phyloP scores from a whole-genome alignment of 2,888 invertebrate species.

The Agrochola lychnidis region DNA sequence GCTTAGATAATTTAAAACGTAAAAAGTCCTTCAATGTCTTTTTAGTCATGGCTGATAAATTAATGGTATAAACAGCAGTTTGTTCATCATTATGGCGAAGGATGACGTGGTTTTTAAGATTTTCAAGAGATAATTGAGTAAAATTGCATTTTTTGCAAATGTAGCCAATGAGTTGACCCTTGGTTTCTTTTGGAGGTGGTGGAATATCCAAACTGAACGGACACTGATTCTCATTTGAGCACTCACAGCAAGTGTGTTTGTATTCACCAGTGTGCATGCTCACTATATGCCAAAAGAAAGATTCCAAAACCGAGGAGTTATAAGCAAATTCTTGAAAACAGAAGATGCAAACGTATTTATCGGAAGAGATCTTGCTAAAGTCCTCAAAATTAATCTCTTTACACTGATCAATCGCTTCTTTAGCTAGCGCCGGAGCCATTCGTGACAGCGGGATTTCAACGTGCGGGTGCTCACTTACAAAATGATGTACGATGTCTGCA shows the following conservation, averaged over 20 bases:
- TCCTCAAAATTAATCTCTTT: constrained; percentile 81
- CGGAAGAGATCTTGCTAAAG: constrained; percentile 78
- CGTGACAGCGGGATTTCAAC: constrained; percentile 92
- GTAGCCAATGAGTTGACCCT: constrained; percentile 89
- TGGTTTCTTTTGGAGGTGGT: constrained; percentile 81
- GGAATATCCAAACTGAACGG: constrained; percentile 83
- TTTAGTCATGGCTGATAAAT: constrained; percentile 80
- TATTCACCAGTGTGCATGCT: constrained; percentile 95
- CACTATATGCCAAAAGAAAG: constrained; percentile 93
- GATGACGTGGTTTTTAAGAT: constrained; percentile 92
- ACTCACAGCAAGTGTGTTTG: constrained; percentile 92
- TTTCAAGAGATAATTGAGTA: constrained; percentile 92
- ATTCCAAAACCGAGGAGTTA: constrained; percentile 77
- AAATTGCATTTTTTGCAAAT: constrained; percentile 94
- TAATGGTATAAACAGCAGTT: constrained; percentile 86
- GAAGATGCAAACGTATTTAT: constrained; percentile 84
- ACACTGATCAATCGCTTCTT: constrained; percentile 90
- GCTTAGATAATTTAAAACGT: constrained; percentile 55
- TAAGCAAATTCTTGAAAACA: constrained; percentile 82
- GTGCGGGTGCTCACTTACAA: constrained; percentile 91
- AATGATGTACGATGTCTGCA: constrained; percentile 92
- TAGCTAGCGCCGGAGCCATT: constrained; percentile 88
- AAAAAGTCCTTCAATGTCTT: constrained; percentile 71
- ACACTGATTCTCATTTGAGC: constrained; percentile 82
- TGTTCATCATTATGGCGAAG: constrained; percentile 88